Conservation (phyloP, 2,888 invertebrate species). For the Periphyllus acericola region DNA sequence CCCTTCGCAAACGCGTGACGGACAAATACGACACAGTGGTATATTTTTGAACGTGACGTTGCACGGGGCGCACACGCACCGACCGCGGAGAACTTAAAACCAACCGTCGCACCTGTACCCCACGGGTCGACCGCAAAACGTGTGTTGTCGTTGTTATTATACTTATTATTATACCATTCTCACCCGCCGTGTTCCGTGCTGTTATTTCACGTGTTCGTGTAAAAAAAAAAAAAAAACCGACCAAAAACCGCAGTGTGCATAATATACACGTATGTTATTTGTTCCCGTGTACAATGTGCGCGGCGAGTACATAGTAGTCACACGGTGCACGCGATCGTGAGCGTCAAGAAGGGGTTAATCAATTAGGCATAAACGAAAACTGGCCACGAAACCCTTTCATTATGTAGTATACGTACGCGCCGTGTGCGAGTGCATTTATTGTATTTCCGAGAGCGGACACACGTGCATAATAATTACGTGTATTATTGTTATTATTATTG, state of each 20-base stretch:
- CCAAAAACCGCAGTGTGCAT: constrained; percentile 12
- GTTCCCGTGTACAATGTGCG: neutral
- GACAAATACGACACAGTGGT: too few relatives aligned
- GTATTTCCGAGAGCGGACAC: neutral
- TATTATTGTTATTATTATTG: constrained; percentile 11
- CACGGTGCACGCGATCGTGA: constrained; percentile 34
- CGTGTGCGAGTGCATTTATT: neutral
- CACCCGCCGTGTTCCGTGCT: too few relatives aligned
- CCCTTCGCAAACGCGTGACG: too few relatives aligned
- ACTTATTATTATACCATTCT: neutral
- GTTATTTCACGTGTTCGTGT: neutral
- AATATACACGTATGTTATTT: neutral
- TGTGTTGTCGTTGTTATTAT: neutral
- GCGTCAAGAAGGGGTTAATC: constrained; percentile 58
- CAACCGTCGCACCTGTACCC: constrained; percentile 4
- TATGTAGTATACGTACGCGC: neutral
- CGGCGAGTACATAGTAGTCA: neutral
- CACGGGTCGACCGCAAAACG: constrained; percentile 34
- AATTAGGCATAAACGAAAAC: constrained; percentile 39
- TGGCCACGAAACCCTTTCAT: constrained; percentile 6
- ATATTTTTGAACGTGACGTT: too few relatives aligned
- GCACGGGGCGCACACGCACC: too few relatives aligned
- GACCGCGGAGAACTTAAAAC: too few relatives aligned
- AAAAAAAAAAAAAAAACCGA: neutral
- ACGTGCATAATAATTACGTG: constrained; percentile 41